Base-by-base conservation (phyloP, 2,797 vertebrate genomes). In the Manis javanica region DNA sequence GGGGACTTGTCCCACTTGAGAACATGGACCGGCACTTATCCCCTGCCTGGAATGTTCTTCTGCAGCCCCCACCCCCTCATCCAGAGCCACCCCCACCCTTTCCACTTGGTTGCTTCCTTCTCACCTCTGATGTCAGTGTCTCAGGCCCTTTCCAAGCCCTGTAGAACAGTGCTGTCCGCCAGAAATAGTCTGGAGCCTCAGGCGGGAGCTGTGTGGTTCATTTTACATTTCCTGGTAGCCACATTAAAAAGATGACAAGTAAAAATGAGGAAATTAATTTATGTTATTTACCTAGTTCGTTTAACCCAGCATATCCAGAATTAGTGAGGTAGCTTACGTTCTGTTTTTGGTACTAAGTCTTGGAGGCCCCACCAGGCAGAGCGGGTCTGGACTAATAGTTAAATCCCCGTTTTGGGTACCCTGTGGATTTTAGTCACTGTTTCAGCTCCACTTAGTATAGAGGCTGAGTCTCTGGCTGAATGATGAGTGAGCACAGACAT, bases 11-110 rank as follows among this genome's bases (percentile, higher is more conserved):
- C n/a, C 14, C 26, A 11, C n/a, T 26, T 12, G 16, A 83, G 46
- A 31, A 16, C 29, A 8, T 3, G 2, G 1, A 26, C 24, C n/a
- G 1, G 0, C 0, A 8, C 34, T 42, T 4, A 0, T 68, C 37
- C 74, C 72, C n/a, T 55, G n/a, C 61, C 95, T 13, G 8, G 7
- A 46, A 14, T 37, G 12, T 71, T n/a, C 69, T 15, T 49, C 6
- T 29, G 19, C 23, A 21, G 34, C 37, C 12, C 0, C 34, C 34
- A 1, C 29, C 19, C 4, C 9, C 26, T 8, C 57, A 11, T 23
- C 51, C 23, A 26, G 24, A 3, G 3, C 11, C 21, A 13, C 34
- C 19, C 9, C 53, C 1, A 1, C 2, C 12, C 55, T 46, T 61
- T 74, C 19, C 18, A 2, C 18, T 21, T 19, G 24, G 21, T 81